Percentiles rank a stretch among this genome's conserved stretches.
Evolutionary conservation across 2,113 vertebrate genomes (phyloP).

Genomic region (Thymallus thymallus): DNA sequence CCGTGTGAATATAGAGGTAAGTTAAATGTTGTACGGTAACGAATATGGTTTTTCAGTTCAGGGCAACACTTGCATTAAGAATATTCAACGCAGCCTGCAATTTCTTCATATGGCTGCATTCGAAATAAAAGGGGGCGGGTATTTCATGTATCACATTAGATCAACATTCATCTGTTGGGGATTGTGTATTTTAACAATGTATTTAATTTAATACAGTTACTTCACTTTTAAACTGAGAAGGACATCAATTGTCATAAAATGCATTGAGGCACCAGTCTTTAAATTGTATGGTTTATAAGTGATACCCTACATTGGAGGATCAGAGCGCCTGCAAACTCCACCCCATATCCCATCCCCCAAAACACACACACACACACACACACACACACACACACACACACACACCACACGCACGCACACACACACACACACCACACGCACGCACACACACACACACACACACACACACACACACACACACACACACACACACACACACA

Average conservation of each 20-base stretch:
- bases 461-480: too few relatives aligned
- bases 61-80: not conserved
- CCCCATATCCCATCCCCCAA: not conserved
- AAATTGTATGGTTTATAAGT: not conserved
- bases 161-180: conserved; percentile 18
- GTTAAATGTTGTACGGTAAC: conserved; percentile 10
- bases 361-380: too few relatives aligned
- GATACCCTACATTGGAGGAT: not conserved
- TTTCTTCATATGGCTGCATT: conserved; percentile 29
- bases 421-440: not conserved
- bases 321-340: not conserved
- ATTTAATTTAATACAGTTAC: not conserved
- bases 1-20: conserved; percentile 40
- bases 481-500: too few relatives aligned
- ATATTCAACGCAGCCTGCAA: not conserved
- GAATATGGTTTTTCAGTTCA: not conserved
- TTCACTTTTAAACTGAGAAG: not conserved
- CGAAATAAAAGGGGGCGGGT: conserved; percentile 23
- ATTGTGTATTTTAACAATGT: conserved; percentile 3
- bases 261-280: not conserved
- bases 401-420: not conserved
- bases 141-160: conserved; percentile 30
- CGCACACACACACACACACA: too few relatives aligned
- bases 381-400: too few relatives aligned
- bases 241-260: not conserved